Evolutionary conservation across 2,113 vertebrate species (phyloP).

Genomic region (Corythaeola cristata): DNA sequence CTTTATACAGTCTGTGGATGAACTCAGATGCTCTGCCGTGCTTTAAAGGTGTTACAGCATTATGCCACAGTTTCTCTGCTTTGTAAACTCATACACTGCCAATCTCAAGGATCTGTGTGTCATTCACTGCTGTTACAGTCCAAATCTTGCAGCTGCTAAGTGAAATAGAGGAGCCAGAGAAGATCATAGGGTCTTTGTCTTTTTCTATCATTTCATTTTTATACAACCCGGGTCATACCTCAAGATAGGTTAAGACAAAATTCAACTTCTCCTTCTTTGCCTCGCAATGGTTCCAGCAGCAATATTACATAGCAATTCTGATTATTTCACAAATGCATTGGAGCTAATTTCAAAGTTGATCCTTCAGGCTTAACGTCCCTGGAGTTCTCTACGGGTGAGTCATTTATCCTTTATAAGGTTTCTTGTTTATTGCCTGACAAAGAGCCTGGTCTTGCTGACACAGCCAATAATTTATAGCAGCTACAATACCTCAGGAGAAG

Average conservation of each 20-base stretch:
- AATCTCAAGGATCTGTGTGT: neutral
- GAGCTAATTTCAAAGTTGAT: slow-evolving; percentile 16
- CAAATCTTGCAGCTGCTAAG: neutral
- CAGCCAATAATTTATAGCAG: neutral
- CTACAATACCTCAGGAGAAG: neutral
- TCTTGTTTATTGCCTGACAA: slow-evolving; percentile 22
- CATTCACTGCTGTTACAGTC: neutral
- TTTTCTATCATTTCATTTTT: neutral
- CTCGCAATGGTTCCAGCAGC: neutral
- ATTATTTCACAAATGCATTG: neutral
- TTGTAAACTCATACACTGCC: neutral
- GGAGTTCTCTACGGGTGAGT: neutral
- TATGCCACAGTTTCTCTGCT: neutral
- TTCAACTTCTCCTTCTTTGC: neutral
- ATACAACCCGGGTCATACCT: neutral
- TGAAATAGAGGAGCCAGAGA: neutral
- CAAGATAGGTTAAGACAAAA: neutral
- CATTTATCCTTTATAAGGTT: neutral
- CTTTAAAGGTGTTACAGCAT: neutral
- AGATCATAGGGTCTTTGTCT: fast-evolving
- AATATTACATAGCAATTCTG: neutral
- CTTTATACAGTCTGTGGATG: fast-evolving
- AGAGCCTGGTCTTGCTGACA: neutral
- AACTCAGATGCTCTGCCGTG: neutral
- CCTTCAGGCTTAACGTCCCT: neutral